These are phyloP conservation scores for Herpailurus yagouaroundi DNA, from an alignment of 2,113 vertebrate species.

Conservation along the genomic window DNA sequence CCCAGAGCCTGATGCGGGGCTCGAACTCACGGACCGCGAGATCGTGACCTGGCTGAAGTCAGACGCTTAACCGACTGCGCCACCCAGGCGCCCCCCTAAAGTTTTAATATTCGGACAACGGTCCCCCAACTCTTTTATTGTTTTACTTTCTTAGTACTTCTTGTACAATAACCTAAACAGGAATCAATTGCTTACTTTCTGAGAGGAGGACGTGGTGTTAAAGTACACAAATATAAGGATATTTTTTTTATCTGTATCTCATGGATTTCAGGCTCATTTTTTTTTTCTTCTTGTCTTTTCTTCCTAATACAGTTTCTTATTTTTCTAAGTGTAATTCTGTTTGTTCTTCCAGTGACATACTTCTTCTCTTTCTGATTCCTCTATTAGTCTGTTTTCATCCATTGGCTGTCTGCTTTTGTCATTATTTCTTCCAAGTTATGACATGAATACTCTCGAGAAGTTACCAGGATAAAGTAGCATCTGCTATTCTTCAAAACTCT, in stretches of 20 bases:
- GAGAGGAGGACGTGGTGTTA: background rate
- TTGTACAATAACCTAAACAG: background rate
- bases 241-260: background rate
- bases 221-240: background rate
- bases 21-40: no score
- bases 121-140: background rate
- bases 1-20: no score
- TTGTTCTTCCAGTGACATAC: background rate
- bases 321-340: constrained; percentile 5
- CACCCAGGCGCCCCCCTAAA: no score
- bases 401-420: background rate
- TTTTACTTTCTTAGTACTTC: background rate
- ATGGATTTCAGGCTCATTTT: background rate
- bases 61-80: no score
- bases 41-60: no score
- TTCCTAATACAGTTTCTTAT: background rate
- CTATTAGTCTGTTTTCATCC: background rate
- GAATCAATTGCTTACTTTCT: background rate
- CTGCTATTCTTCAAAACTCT: background rate
- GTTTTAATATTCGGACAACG: background rate
- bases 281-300: constrained; percentile 20
- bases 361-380: background rate
- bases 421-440: background rate
- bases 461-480: background rate
- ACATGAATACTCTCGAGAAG: background rate